phyloP scores from a whole-genome alignment of 2,113 vertebrate species.

The Sinocyclocheilus maitianheensis region DNA sequence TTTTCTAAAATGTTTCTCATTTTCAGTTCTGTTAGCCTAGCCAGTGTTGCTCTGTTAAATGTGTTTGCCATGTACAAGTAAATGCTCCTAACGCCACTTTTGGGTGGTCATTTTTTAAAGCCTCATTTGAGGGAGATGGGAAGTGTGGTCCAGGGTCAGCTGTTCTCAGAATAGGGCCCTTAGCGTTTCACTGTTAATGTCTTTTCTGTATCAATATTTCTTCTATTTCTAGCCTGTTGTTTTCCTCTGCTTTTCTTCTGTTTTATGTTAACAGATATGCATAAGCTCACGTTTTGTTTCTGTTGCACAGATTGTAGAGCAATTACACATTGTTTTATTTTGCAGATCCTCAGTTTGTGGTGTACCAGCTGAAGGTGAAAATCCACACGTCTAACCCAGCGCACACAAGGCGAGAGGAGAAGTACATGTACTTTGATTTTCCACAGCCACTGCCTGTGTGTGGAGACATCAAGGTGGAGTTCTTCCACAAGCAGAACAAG shows the following conservation, averaged over 20 bases:
- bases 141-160: slow-evolving; percentile 21
- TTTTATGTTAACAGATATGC: slow-evolving; percentile 6
- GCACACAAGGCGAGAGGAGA: slow-evolving; percentile 89
- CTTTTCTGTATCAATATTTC: slow-evolving; percentile 43
- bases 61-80: neutral
- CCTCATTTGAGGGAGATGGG: neutral
- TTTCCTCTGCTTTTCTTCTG: slow-evolving; percentile 29
- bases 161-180: slow-evolving; percentile 47
- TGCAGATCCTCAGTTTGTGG: slow-evolving; percentile 94
- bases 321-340: neutral
- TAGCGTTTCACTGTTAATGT: slow-evolving; percentile 42
- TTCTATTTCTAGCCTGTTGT: neutral
- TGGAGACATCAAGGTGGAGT: slow-evolving; percentile 99
- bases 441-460: slow-evolving; percentile 94
- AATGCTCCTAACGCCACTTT: neutral
- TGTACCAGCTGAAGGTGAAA: slow-evolving; percentile 97
- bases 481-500: slow-evolving; percentile 99
- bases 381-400: slow-evolving; percentile 92
- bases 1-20: slow-evolving; percentile 43
- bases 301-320: neutral
- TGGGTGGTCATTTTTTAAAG: slow-evolving; percentile 6
- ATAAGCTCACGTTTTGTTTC: neutral
- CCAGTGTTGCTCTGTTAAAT: slow-evolving; percentile 24
- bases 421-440: slow-evolving; percentile 93
- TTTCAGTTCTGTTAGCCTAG: slow-evolving; percentile 32